A percentile compares a stretch with the other conserved stretches of the same genome.
phyloP scores from a whole-genome alignment of 2,888 invertebrate species.

The Vannuccia rotundouncinata region DNA sequence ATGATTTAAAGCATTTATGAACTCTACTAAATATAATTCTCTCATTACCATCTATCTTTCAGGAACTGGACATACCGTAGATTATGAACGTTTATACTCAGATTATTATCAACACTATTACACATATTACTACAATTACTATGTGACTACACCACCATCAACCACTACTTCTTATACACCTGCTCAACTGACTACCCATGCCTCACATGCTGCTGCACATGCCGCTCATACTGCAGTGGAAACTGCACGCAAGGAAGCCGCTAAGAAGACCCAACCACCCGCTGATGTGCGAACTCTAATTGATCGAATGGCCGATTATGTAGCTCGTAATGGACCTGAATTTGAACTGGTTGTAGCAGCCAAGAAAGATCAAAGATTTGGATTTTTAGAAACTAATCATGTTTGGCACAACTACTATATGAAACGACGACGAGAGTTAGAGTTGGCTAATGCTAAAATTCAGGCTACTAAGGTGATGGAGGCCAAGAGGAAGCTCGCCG shows the following conservation, averaged over 20 bases:
- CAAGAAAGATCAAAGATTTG: constrained; percentile 69
- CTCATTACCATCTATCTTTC: too few relatives aligned
- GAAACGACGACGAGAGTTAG: neutral
- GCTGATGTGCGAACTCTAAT: constrained; percentile 67
- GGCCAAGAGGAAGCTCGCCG: neutral
- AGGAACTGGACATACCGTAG: too few relatives aligned
- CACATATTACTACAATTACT: constrained; percentile 33
- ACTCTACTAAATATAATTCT: too few relatives aligned
- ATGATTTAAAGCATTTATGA: too few relatives aligned
- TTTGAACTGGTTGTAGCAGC: constrained; percentile 67
- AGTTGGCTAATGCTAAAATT: neutral
- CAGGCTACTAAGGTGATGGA: too few relatives aligned
- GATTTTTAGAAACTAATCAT: constrained; percentile 72
- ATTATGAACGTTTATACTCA: neutral
- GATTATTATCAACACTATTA: constrained; percentile 34
- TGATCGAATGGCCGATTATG: constrained; percentile 92
- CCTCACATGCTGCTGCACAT: constrained; percentile 1
- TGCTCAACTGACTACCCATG: constrained; percentile 14
- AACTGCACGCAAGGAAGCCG: neutral
- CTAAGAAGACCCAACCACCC: neutral
- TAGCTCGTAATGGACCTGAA: constrained; percentile 84
- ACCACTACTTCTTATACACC: neutral
- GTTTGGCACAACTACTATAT: constrained; percentile 72
- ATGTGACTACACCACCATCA: neutral
- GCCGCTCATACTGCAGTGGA: constrained; percentile 30